Evolutionary conservation across 2,888 invertebrate genomes (phyloP).

Genomic region (Dryocosmus kuriphilus): DNA sequence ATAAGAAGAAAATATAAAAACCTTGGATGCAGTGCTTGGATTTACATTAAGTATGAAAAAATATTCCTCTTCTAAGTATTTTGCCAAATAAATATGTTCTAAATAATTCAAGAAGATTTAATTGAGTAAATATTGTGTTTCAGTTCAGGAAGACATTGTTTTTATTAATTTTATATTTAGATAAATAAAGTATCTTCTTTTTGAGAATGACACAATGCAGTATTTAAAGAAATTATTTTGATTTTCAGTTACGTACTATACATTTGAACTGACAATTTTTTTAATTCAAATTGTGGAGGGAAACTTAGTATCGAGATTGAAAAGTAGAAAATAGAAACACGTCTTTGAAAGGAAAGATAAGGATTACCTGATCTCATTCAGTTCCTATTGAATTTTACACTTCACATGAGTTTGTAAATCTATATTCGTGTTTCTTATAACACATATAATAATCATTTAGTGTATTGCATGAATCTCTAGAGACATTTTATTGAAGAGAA

Average conservation of each 20-base stretch:
- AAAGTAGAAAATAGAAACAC: not conserved
- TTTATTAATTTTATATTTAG: not conserved
- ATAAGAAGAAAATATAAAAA: not conserved
- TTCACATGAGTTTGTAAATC: not conserved
- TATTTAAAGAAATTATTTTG: not conserved
- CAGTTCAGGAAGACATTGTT: not conserved
- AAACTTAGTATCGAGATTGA: not conserved
- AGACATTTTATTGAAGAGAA: not conserved
- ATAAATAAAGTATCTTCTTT: not conserved
- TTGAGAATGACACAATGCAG: too few relatives aligned
- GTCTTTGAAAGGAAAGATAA: not conserved
- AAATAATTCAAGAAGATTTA: not conserved
- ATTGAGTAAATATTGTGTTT: not conserved
- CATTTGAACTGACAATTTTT: too few relatives aligned
- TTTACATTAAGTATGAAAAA: constrained; percentile 5
- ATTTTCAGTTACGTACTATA: too few relatives aligned
- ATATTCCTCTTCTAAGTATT: not conserved
- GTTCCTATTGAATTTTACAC: not conserved
- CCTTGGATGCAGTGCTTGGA: constrained; percentile 29
- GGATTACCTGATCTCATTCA: not conserved
- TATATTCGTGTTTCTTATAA: not conserved
- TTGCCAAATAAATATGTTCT: not conserved
- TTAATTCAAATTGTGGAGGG: not conserved
- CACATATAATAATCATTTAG: not conserved
- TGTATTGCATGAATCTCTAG: not conserved